Evolutionary conservation across 2,113 vertebrate genomes (phyloP), one percentile per base, ranked within the genome.

Genomic region (Chaenocephalus aceratus): DNA sequence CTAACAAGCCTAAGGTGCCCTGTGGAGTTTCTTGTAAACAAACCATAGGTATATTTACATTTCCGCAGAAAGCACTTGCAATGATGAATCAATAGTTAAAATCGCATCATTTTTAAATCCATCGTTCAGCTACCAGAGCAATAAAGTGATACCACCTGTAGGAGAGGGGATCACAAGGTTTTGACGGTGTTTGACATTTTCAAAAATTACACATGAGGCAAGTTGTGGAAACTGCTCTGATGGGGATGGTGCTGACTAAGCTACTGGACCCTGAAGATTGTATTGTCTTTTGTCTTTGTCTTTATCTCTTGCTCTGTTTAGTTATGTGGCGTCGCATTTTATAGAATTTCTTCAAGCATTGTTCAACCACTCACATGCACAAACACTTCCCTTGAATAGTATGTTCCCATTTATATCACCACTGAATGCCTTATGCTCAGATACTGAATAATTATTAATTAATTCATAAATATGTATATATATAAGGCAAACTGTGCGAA

Each of bases 241-340:
- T 66, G 77, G 44, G 52, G 69, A 66, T 11, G 62, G 10, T 34
- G 53, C 62, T 45, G 15, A 73, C 62, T 74, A 53, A 61, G 62
- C 36, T 61, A 13, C 45, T 41, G 6, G 1, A 72, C 18, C 62
- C 26, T 5, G 7, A 54, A 61, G 70, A 23, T 53, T 59, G 53
- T 66, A 30, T 30, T 30, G 30, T 30, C 30, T 30, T 30, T 30
- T 56, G 30, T 57, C 13, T 68, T 66, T 52, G 10, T n/a, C 23
- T 56, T 41, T 56, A 26, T 49, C 26, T 48, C 30, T 2, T n/a
- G 5, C 36, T 59, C 30, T 21, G 10, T 23, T 64, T 57, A n/a
- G 60, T 73, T 68, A 6, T 21, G 8, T 48, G 30, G 30, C 30
- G 46, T 48, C 14, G 30, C 4, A n/a, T 15, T 75, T 69, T 15